Evolutionary conservation across 2,888 invertebrate species (phyloP), one percentile per base, ranked within the genome.

Genomic region (Antheraea yamamai): DNA sequence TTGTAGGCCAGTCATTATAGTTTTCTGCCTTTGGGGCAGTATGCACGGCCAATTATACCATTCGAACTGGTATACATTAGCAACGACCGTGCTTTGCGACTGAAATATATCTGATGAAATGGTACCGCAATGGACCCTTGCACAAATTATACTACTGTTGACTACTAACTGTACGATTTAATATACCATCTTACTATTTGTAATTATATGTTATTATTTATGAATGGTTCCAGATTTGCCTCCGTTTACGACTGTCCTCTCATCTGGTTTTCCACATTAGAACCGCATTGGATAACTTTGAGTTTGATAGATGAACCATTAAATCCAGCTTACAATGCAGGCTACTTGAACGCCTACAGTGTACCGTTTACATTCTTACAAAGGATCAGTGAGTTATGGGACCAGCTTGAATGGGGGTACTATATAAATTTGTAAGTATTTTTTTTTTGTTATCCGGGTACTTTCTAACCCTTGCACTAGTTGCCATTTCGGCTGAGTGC

Each of bases 231-330:
- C 77, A 89, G 90, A 18, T 78, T 90, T 6, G 79, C 84, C 64
- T 80, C 84, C 18, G 73, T 90, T 16, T 86, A 84, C 70, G 79
- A 84, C 23, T 88, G 90, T 72, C 90, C 91, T 0, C 81, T 85
- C 10, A 86, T 91, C 23, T 89, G 89, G 89, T 80, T 85, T 18
- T 86, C 86, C 0, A 80, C 88, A 0, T 73, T 86, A 7, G 87
- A 87, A 35, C 82, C 87, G 0, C 84, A 88, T 30, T 87, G 83
- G 83, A 75, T 80, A 58, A 77, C 83, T 0, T 52, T 82, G 0
- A 77, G 80, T n/a, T 52, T 86, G 20, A 77, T 88, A 0, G 86
- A 88, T 71, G 87, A 86, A 23, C 72, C 76, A 12, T 30, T 78
- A 0, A 85, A 87, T 75, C 88, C 89, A 0, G 83, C 89, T 0